phyloP scores from a whole-genome alignment of 2,113 vertebrate species.

The Lepus americanus region DNA sequence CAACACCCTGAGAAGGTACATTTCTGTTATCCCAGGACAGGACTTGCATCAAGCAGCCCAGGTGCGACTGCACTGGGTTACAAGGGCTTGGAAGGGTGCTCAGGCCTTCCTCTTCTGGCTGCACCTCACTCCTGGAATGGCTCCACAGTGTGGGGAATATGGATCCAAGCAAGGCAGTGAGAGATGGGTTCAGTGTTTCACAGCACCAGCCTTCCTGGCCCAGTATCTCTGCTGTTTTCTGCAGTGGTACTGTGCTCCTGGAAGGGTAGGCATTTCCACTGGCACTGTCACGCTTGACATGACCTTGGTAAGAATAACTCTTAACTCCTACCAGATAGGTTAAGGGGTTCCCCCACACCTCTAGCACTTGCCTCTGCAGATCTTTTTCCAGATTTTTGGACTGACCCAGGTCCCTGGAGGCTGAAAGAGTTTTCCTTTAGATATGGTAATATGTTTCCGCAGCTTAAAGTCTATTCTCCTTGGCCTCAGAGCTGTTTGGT shows the following conservation, averaged over 20 bases:
- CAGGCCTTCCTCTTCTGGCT: background rate
- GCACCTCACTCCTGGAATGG: background rate
- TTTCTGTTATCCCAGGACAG: background rate
- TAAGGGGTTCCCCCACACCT: background rate
- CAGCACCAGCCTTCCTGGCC: background rate
- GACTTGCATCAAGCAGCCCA: background rate
- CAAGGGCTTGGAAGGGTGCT: background rate
- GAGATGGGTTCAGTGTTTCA: background rate
- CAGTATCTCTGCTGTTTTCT: background rate
- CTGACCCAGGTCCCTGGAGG: background rate
- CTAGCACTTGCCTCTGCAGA: constrained; percentile 34
- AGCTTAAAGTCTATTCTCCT: background rate
- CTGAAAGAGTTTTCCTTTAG: constrained; percentile 37
- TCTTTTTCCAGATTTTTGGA: constrained; percentile 19
- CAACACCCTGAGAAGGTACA: background rate
- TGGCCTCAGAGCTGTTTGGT: constrained; percentile 14
- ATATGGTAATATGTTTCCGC: constrained; percentile 61
- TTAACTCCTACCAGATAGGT: background rate
- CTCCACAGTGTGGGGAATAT: background rate
- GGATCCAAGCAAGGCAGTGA: background rate
- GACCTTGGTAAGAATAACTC: background rate
- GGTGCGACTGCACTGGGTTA: background rate
- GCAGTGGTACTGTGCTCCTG: background rate
- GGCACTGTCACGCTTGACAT: background rate
- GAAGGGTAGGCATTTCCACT: background rate